phyloP scores from a whole-genome alignment of 2,113 vertebrate species.

The Chascanopsetta lugubris region DNA sequence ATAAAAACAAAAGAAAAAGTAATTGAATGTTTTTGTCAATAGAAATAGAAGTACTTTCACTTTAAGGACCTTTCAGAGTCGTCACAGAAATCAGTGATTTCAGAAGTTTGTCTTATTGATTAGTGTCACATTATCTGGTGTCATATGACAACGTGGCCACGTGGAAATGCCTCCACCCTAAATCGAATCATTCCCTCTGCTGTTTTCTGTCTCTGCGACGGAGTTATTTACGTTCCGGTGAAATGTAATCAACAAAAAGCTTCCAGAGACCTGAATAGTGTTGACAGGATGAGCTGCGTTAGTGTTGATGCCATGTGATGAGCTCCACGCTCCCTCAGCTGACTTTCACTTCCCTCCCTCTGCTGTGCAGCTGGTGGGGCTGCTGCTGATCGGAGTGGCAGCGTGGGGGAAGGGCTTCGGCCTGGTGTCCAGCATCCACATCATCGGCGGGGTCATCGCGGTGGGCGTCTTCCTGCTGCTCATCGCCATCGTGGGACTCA shows the following conservation, averaged over 20 bases:
- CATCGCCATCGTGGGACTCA: conserved; percentile 88
- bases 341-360: conserved; percentile 19
- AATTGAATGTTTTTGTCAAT: too few relatives aligned
- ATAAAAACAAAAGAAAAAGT: too few relatives aligned
- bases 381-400: conserved; percentile 91
- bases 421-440: conserved; percentile 90
- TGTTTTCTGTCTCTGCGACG: background rate
- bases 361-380: conserved; percentile 85
- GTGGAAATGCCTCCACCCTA: background rate
- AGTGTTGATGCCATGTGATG: conserved; percentile 2
- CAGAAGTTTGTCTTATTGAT: too few relatives aligned
- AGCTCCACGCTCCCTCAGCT: background rate
- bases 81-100: too few relatives aligned
- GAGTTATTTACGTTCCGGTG: background rate
- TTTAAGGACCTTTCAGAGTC: too few relatives aligned
- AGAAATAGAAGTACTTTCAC: too few relatives aligned
- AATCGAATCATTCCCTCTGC: background rate
- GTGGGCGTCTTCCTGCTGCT: conserved; percentile 92
- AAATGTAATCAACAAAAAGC: background rate
- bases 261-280: background rate
- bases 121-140: too few relatives aligned
- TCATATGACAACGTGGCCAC: conserved; percentile 4
- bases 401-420: conserved; percentile 92
- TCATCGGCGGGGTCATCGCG: conserved; percentile 91
- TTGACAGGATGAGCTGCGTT: background rate